Conservation (phyloP, 2,888 invertebrate genomes). For the Epistrophe grossulariae region DNA sequence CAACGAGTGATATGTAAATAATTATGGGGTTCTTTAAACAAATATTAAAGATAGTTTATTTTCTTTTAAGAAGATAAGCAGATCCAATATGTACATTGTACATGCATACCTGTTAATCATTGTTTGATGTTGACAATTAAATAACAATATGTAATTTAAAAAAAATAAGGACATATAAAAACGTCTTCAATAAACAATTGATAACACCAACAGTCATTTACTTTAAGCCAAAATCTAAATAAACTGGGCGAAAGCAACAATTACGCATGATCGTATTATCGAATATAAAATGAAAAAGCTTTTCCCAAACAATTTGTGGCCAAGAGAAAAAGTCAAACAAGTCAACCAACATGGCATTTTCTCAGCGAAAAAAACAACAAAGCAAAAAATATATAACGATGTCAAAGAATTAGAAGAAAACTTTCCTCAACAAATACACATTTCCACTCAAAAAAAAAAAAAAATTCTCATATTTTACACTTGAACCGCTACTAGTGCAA, state of each 20-base stretch:
- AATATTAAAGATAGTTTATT: too few species aligned
- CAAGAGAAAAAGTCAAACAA: conserved; percentile 40
- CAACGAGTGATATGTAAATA: too few species aligned
- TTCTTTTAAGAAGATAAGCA: too few species aligned
- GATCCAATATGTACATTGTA: too few species aligned
- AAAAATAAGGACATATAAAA: background rate
- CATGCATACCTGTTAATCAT: too few species aligned
- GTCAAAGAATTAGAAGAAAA: conserved; percentile 52
- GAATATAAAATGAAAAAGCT: conserved; percentile 46
- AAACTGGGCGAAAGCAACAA: conserved; percentile 52
- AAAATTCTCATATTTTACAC: conserved; percentile 30
- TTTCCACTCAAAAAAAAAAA: conserved; percentile 33
- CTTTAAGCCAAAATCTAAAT: conserved; percentile 30
- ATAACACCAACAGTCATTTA: conserved; percentile 26
- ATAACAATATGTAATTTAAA: too few species aligned
- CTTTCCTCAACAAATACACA: conserved; percentile 34
- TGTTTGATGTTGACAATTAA: too few species aligned
- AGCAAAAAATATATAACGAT: conserved; percentile 17
- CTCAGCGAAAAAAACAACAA: conserved; percentile 35
- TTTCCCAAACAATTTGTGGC: conserved; percentile 37
- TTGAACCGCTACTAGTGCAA: conserved; percentile 27
- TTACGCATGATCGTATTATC: conserved; percentile 48
- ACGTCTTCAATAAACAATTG: background rate
- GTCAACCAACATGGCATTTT: conserved; percentile 36
- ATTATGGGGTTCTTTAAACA: too few species aligned